These are phyloP conservation scores for Nyctibius bracteatus DNA, from an alignment of 2,113 vertebrate genomes.

Conservation along the genomic window DNA sequence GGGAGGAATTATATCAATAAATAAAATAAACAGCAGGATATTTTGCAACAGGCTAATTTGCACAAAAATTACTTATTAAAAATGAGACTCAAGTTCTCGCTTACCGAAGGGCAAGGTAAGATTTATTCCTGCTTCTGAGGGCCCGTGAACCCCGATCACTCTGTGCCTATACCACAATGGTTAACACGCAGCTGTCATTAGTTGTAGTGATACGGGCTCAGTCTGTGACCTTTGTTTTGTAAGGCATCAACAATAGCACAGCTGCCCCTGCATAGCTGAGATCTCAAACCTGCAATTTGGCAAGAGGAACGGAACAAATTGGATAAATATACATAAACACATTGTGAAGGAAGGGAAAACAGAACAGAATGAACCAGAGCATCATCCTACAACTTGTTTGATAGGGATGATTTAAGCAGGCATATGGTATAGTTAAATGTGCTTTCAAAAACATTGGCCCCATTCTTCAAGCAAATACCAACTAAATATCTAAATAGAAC, in stretches of 20 bases:
- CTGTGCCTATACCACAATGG: background rate
- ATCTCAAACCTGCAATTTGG: slow-evolving; percentile 79
- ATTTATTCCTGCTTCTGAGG: background rate
- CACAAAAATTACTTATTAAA: background rate
- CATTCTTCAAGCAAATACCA: slow-evolving; percentile 68
- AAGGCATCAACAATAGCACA: slow-evolving; percentile 66
- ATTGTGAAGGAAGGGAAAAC: slow-evolving; percentile 72
- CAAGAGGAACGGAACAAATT: slow-evolving; percentile 67
- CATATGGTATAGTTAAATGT: slow-evolving; percentile 80
- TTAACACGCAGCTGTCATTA: background rate
- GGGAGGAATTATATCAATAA: background rate
- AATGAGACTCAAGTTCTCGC: background rate
- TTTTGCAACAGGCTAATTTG: background rate
- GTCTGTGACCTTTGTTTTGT: slow-evolving; percentile 56
- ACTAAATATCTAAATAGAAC: slow-evolving; percentile 64
- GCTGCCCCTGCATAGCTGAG: slow-evolving; percentile 66
- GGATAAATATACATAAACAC: slow-evolving; percentile 77
- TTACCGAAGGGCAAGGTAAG: background rate
- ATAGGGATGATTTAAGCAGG: slow-evolving; percentile 75
- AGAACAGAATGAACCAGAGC: slow-evolving; percentile 73
- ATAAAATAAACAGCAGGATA: background rate
- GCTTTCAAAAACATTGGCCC: slow-evolving; percentile 79
- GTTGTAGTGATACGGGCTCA: background rate
- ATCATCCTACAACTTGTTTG: slow-evolving; percentile 75
- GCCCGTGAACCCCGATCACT: background rate